Conservation (phyloP, 2,797 vertebrate species). For the Fistularia tabacaria region DNA sequence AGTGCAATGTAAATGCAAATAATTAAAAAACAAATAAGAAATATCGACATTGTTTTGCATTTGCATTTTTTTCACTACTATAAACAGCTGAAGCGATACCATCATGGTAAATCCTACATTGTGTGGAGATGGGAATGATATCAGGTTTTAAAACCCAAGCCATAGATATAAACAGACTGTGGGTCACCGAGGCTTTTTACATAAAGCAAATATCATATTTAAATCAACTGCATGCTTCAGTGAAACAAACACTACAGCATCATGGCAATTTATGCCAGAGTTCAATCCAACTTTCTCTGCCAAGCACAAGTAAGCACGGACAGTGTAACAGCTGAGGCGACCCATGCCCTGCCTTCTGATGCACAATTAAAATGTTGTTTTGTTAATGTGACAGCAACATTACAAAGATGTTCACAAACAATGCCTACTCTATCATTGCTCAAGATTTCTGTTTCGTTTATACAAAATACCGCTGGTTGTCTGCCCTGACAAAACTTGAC, state of each 20-base stretch:
- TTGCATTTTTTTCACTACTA: neutral
- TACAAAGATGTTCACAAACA: slow-evolving; percentile 21
- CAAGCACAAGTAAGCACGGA: slow-evolving; percentile 26
- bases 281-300: slow-evolving; percentile 42
- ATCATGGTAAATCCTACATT: neutral
- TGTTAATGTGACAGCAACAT: slow-evolving; percentile 56
- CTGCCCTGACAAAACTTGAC: too few relatives aligned
- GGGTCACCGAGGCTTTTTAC: slow-evolving; percentile 27
- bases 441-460: slow-evolving; percentile 2
- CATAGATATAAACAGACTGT: slow-evolving; percentile 36
- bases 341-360: slow-evolving; percentile 1
- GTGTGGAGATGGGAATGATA: neutral
- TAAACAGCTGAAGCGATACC: neutral
- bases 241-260: slow-evolving; percentile 49
- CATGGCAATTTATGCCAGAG: slow-evolving; percentile 21
- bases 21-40: too few relatives aligned
- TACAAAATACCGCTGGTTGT: slow-evolving; percentile 4
- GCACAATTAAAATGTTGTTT: slow-evolving; percentile 43
- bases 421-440: slow-evolving; percentile 13
- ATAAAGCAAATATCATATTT: slow-evolving; percentile 54
- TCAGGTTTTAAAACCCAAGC: neutral
- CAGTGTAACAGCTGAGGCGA: slow-evolving; percentile 7
- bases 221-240: slow-evolving; percentile 53
- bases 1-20: too few relatives aligned
- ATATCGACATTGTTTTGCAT: neutral